A percentile compares a stretch with the other conserved stretches of the same genome.
Conservation (phyloP, 1,140 invertebrate genomes). For the Pteromalus puparum region DNA sequence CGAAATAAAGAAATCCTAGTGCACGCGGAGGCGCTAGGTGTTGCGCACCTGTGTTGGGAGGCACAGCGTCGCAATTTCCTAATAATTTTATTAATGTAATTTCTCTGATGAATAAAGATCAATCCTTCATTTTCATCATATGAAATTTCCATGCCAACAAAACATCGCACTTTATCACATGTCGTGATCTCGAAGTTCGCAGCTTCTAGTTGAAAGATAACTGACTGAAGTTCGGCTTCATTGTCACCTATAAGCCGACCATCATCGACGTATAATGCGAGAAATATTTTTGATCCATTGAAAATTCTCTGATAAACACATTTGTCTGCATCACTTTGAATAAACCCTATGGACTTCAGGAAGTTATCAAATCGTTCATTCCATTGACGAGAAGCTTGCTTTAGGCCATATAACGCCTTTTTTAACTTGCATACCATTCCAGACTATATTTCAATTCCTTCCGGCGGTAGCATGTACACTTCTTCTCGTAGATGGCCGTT, state of each 20-base stretch:
- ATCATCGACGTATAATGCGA: neutral
- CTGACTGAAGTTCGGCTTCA: neutral
- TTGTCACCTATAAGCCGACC: neutral
- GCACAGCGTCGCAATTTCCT: too few species aligned
- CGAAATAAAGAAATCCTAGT: too few species aligned
- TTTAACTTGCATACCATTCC: too few species aligned
- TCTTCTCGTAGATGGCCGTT: slow-evolving; percentile 64
- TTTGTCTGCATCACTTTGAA: neutral
- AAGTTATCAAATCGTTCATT: neutral
- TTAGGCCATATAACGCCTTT: too few species aligned
- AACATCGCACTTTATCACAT: neutral
- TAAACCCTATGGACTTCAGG: neutral
- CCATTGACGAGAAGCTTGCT: too few species aligned
- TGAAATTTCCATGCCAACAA: neutral
- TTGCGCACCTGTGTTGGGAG: too few species aligned
- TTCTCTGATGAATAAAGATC: neutral
- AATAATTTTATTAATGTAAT: neutral
- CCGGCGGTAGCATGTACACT: too few species aligned
- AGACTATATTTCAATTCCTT: too few species aligned
- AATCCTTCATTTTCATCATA: neutral
- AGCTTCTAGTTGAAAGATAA: neutral
- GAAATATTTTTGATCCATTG: neutral
- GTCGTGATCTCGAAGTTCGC: neutral
- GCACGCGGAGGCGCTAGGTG: too few species aligned
- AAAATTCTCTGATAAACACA: neutral